Evolutionary conservation across 2,113 vertebrate genomes (phyloP).

Genomic region (Cheilinus undulatus): DNA sequence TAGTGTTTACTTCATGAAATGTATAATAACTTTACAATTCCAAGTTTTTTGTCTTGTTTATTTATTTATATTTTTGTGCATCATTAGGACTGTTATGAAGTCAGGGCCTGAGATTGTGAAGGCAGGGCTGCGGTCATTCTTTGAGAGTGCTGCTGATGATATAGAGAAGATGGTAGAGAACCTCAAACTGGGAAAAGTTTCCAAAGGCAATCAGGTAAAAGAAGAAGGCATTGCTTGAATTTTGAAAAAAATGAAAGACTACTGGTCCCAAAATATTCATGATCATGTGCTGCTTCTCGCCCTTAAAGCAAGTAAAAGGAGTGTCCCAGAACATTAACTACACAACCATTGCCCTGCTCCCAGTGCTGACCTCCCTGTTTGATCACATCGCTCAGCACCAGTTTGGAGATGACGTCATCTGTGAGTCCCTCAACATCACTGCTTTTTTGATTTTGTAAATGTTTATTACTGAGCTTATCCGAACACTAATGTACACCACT

Average conservation of each 20-base stretch:
- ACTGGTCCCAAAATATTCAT: not conserved
- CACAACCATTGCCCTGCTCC: slow-evolving; percentile 93
- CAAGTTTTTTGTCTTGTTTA: not conserved
- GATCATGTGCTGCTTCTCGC: slow-evolving; percentile 8
- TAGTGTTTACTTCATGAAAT: not conserved
- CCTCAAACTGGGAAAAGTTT: slow-evolving; percentile 92
- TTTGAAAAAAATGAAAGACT: not conserved
- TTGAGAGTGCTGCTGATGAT: slow-evolving; percentile 93
- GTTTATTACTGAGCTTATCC: not conserved
- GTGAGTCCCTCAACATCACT: slow-evolving; percentile 73
- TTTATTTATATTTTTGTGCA: not conserved
- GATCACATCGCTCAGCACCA: slow-evolving; percentile 95
- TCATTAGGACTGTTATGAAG: slow-evolving; percentile 93
- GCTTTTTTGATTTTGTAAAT: not conserved
- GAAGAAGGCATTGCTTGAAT: not conserved
- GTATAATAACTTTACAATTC: not conserved
- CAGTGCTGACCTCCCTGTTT: slow-evolving; percentile 93
- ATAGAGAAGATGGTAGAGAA: slow-evolving; percentile 97
- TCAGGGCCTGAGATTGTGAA: slow-evolving; percentile 97
- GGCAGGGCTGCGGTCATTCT: slow-evolving; percentile 92
- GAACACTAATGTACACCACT: not conserved
- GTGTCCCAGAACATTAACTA: slow-evolving; percentile 96
- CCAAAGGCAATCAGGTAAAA: slow-evolving; percentile 87
- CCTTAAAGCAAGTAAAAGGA: slow-evolving; percentile 88
- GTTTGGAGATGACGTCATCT: slow-evolving; percentile 94